These are phyloP conservation scores for Falco cherrug DNA, from an alignment of 2,797 vertebrate species.

Conservation along the genomic window DNA sequence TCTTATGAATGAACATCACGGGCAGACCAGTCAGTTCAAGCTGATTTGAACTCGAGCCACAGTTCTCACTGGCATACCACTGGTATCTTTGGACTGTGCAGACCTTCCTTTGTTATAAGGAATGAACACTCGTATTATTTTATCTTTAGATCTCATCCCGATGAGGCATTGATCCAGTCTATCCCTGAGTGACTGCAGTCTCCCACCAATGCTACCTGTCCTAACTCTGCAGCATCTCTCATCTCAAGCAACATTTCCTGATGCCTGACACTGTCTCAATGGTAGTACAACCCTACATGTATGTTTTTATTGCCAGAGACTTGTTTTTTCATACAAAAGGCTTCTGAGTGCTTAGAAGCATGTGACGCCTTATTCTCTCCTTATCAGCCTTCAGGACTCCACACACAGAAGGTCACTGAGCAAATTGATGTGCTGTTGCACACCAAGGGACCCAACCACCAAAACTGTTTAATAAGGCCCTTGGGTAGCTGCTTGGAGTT, in stretches of 20 bases:
- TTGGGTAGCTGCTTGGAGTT: background rate
- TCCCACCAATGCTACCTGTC: background rate
- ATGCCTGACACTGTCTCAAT: background rate
- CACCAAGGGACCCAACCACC: background rate
- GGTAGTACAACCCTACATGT: background rate
- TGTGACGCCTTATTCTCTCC: rapidly evolving
- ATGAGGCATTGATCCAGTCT: background rate
- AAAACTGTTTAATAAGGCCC: background rate
- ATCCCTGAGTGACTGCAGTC: background rate
- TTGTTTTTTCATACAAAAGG: background rate
- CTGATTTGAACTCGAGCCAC: background rate
- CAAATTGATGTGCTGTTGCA: background rate
- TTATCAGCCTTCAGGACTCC: background rate
- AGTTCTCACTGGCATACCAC: background rate
- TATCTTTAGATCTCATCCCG: background rate
- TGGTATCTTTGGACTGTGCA: background rate
- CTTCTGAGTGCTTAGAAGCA: background rate
- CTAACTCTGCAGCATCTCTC: background rate
- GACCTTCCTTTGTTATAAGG: background rate
- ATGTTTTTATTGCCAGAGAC: background rate
- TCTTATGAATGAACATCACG: background rate
- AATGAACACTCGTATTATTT: background rate
- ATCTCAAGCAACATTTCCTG: background rate
- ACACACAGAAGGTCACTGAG: background rate
- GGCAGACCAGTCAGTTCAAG: background rate